A percentile compares a stretch with the other conserved stretches of the same genome.
Evolutionary conservation across 2,113 vertebrate species (phyloP).

Genomic region (Caranx ignobilis): DNA sequence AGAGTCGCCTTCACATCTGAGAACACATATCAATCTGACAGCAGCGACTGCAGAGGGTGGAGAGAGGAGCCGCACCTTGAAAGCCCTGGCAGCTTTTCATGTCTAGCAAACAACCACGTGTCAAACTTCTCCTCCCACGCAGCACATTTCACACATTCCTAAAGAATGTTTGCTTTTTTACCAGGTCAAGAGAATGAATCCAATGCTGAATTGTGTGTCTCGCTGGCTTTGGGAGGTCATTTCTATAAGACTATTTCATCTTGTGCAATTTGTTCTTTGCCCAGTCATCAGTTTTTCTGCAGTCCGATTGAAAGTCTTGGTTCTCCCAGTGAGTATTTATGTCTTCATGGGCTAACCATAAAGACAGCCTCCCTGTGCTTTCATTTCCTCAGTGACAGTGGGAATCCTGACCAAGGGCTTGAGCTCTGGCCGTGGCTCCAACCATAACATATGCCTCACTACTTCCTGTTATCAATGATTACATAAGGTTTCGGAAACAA

Average conservation of each 20-base stretch:
- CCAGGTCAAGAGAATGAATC: constrained; percentile 64
- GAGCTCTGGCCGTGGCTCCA: constrained; percentile 65
- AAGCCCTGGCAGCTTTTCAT: constrained; percentile 70
- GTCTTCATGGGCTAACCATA: constrained; percentile 71
- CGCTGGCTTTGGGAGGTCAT: constrained; percentile 2
- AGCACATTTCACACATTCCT: constrained; percentile 82
- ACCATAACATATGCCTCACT: constrained; percentile 71
- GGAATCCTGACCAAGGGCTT: constrained; percentile 73
- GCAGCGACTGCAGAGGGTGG: constrained; percentile 51
- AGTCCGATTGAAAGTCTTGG: constrained; percentile 63
- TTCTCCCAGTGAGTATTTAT: constrained; percentile 72
- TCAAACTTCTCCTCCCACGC: constrained; percentile 78
- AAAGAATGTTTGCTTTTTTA: constrained; percentile 71
- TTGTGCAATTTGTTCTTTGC: constrained; percentile 67
- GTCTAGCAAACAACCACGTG: constrained; percentile 73
- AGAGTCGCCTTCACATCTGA: constrained; percentile 33
- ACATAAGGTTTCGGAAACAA: constrained; percentile 69
- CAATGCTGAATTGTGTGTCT: constrained; percentile 47
- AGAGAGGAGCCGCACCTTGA: constrained; percentile 75
- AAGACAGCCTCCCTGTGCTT: constrained; percentile 74
- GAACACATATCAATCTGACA: constrained; percentile 63
- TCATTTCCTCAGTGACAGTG: constrained; percentile 80
- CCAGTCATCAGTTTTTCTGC: constrained; percentile 75
- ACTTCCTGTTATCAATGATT: constrained; percentile 80
- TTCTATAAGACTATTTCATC: constrained; percentile 31